Evolutionary conservation across 2,888 invertebrate genomes (phyloP).

Genomic region (Nesidiocoris tenuis): DNA sequence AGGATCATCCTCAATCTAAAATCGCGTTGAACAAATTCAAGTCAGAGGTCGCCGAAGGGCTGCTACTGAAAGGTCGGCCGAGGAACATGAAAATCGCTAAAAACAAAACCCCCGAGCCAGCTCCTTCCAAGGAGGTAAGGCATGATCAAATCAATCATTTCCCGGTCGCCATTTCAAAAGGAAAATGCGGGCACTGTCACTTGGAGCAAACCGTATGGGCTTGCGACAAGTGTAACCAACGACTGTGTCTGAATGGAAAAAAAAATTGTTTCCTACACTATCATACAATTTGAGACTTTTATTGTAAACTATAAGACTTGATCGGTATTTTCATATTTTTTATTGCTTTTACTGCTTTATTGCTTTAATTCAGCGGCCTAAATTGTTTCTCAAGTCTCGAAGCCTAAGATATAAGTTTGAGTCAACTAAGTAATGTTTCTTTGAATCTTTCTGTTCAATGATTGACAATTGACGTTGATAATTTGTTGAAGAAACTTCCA

Average conservation of each 20-base stretch:
- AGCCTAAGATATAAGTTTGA: too few species aligned
- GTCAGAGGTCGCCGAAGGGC: constrained; percentile 10
- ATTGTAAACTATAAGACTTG: too few species aligned
- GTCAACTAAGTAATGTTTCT: too few species aligned
- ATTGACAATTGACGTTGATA: too few species aligned
- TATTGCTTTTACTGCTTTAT: too few species aligned
- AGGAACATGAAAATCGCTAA: constrained; percentile 3
- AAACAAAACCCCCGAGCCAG: background rate
- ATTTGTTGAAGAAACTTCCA: too few species aligned
- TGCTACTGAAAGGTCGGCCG: background rate
- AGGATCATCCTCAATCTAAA: background rate
- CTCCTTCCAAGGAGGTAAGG: background rate
- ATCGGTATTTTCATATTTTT: too few species aligned
- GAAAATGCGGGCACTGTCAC: constrained; percentile 21
- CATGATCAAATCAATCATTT: constrained; percentile 7
- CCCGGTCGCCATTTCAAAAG: background rate
- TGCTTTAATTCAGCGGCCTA: too few species aligned
- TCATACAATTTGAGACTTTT: background rate
- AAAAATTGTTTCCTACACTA: constrained; percentile 2
- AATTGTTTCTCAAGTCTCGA: too few species aligned
- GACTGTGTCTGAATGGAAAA: background rate
- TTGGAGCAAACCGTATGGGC: background rate
- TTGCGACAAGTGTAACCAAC: background rate
- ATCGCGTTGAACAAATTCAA: constrained; percentile 21
- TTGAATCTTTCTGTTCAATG: too few species aligned